phyloP scores from a whole-genome alignment of 1,140 invertebrate species.

The Drosophila pallidifrons region DNA sequence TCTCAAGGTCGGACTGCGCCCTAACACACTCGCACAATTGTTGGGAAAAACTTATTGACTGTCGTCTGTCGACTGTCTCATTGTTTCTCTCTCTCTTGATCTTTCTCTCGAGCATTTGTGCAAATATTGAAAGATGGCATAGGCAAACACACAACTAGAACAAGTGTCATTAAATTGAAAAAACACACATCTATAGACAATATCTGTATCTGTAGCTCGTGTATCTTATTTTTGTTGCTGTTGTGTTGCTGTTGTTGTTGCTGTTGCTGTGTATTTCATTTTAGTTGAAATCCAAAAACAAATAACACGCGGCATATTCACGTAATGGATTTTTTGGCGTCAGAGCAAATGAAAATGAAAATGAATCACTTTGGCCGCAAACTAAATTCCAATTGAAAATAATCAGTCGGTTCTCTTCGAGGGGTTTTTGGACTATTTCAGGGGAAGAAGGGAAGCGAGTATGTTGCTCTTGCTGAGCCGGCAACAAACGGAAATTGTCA shows the following conservation, averaged over 20 bases:
- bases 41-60: conserved; percentile 11
- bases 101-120: conserved; percentile 43
- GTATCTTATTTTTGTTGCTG: not conserved
- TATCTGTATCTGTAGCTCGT: not conserved
- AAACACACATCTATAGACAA: conserved; percentile 11
- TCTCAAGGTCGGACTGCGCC: conserved; percentile 47
- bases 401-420: conserved; percentile 23
- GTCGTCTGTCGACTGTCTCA: too few species aligned
- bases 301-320: conserved; percentile 33
- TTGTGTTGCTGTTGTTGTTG: not conserved
- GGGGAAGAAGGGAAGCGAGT: not conserved
- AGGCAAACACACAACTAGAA: conserved; percentile 41
- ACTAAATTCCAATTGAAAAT: conserved; percentile 54
- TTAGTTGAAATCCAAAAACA: conserved; percentile 11
- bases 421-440: not conserved
- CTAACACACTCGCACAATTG: conserved; percentile 24
- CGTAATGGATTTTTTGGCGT: conserved; percentile 65
- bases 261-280: not conserved
- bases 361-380: conserved; percentile 64
- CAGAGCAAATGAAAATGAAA: conserved; percentile 36
- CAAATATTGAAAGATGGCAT: conserved; percentile 54
- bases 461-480: not conserved
- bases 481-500: conserved; percentile 78
- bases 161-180: conserved; percentile 58
- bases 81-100: not conserved